Base-by-base conservation (phyloP, 1,140 invertebrate species). In the Hyles vespertilio region DNA sequence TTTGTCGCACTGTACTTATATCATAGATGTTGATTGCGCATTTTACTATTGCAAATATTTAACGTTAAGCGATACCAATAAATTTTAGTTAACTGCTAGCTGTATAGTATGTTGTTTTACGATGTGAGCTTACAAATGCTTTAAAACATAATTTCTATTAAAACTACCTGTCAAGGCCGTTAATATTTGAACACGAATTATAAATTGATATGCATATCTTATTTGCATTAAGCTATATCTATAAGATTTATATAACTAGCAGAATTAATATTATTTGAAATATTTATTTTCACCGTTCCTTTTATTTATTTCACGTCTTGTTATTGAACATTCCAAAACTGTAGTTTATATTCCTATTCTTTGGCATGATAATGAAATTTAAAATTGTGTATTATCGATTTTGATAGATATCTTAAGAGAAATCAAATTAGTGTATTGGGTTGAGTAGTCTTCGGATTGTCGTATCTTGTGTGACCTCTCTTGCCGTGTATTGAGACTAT, bases 71-170 rank as follows among this genome's bases (percentile, higher is more conserved):
- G 8, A 54, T 43, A 44, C 12, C 34, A 22, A 44, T 12, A 11
- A 12, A 51, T 54, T 59, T 70, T 74, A 69, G 61, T 73, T 74
- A 54, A 69, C 62, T 66, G 69, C 66, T 82, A 80, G 69, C 69
- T 75, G 64, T 59, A 32, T 10, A 62, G 65, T 69, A 54, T 45
- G 56, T 69, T 65, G 52, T 72, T 72, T 70, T 71, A 67, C 74
- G 58, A 74, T 60, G 70, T 64, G 81, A 84, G 81, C 81, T 84
- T 84, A 80, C 66, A 54, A 60, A 79, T 61, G 78, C 79, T 82
- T 82, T 84, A 82, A 77, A 60, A 52, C 64, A 59, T 50, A 56
- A 63, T 47, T 70, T 64, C 54, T 62, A 64, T 62, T 58, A 59
- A 59, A n/a, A 48, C 12, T n/a, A 11, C 8, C 51, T n/a, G 33